Evolutionary conservation across 2,888 invertebrate genomes (phyloP).

Genomic region (Abrostola tripartita): DNA sequence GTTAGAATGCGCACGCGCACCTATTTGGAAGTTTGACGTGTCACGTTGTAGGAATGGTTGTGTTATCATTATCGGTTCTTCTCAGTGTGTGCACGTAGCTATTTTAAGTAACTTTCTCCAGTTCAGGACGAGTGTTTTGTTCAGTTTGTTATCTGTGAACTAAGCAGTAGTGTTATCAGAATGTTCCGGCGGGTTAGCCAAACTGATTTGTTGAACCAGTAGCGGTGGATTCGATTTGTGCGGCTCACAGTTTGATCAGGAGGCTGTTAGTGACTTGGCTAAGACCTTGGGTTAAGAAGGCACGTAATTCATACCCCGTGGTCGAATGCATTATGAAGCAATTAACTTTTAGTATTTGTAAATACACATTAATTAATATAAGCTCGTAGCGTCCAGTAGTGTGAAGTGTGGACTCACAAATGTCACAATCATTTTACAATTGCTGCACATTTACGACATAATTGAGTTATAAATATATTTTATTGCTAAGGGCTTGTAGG

Average conservation of each 20-base stretch:
- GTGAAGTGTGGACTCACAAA: too few species aligned
- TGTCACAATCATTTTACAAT: too few species aligned
- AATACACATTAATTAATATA: too few species aligned
- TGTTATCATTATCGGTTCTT: slow-evolving; percentile 4
- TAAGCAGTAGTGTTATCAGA: slow-evolving; percentile 24
- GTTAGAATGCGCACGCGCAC: neutral
- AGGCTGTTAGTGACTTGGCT: neutral
- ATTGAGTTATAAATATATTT: too few species aligned
- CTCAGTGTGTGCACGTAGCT: neutral
- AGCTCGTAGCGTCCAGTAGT: too few species aligned
- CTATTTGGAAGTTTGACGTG: slow-evolving; percentile 1
- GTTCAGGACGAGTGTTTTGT: neutral
- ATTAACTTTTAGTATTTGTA: too few species aligned
- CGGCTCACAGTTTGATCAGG: neutral
- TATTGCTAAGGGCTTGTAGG: too few species aligned
- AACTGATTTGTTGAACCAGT: neutral
- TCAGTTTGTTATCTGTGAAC: slow-evolving; percentile 17
- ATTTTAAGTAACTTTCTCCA: neutral
- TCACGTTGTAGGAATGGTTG: slow-evolving; percentile 3
- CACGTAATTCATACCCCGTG: too few species aligned
- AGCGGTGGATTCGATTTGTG: neutral
- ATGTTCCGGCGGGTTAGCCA: slow-evolving; percentile 15
- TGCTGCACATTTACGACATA: too few species aligned
- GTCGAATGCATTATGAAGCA: too few species aligned
- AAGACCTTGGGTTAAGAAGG: too few species aligned